Percentiles rank a stretch among this genome's conserved stretches.
Evolutionary conservation across 1,140 invertebrate species (phyloP).

Genomic region (Ectropis grisescens): DNA sequence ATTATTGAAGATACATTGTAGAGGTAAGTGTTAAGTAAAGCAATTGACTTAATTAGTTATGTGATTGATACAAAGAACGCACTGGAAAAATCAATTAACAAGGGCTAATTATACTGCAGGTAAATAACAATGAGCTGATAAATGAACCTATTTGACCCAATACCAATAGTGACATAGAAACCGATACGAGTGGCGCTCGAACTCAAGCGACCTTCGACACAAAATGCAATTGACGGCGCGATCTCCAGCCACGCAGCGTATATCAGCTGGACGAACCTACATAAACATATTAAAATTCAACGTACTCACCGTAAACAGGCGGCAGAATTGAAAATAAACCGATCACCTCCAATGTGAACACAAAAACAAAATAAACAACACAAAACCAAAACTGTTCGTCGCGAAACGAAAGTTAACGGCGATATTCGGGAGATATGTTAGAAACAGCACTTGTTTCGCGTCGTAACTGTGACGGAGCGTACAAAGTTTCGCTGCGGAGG

Average conservation of each 20-base stretch:
- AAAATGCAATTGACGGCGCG: conserved; percentile 48
- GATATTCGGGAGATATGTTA: conserved; percentile 27
- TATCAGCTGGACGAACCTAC: conserved; percentile 48
- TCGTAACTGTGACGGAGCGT: conserved; percentile 29
- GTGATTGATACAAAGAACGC: conserved; percentile 3
- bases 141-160: conserved; percentile 9
- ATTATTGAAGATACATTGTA: too few species aligned
- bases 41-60: background rate
- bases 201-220: conserved; percentile 42
- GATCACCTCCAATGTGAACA: conserved; percentile 58
- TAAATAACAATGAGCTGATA: conserved; percentile 12
- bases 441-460: conserved; percentile 45
- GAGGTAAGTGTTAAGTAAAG: too few species aligned
- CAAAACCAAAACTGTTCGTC: conserved; percentile 46
- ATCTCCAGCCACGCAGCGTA: conserved; percentile 50
- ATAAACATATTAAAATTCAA: conserved; percentile 54
- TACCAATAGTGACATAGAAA: conserved; percentile 18
- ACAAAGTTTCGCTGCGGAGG: conserved; percentile 41
- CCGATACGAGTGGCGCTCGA: conserved; percentile 17
- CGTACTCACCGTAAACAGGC: conserved; percentile 55
- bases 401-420: conserved; percentile 34
- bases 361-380: conserved; percentile 54
- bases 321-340: conserved; percentile 53
- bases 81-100: conserved; percentile 5
- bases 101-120: conserved; percentile 6